These are phyloP conservation scores for Saxidomus purpurata DNA, from an alignment of 1,140 invertebrate genomes.

Conservation along the genomic window DNA sequence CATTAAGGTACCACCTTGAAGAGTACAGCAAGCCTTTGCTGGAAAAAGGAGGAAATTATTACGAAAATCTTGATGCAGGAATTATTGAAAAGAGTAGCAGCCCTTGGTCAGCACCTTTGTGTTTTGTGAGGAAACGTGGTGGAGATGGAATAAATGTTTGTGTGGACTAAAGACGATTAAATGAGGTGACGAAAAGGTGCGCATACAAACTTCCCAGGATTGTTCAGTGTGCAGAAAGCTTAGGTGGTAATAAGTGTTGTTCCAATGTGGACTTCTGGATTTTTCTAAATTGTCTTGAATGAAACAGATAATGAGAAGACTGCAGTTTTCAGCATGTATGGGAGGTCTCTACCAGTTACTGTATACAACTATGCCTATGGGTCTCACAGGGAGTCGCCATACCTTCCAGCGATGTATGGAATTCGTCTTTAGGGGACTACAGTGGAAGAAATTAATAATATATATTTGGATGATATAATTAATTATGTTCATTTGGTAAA, in stretches of 20 bases:
- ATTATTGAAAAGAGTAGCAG: neutral
- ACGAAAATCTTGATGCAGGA: neutral
- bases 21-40: neutral
- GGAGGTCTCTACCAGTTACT: neutral
- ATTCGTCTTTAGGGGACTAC: neutral
- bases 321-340: neutral
- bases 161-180: neutral
- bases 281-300: neutral
- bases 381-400: neutral
- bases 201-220: neutral
- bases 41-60: conserved; percentile 13
- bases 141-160: neutral
- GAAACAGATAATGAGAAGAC: neutral
- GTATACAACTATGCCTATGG: neutral
- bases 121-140: no score
- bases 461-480: neutral
- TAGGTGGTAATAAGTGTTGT: neutral
- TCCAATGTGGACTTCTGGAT: neutral
- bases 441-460: conserved; percentile 11
- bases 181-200: neutral
- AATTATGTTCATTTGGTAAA: neutral
- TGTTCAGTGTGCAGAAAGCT: neutral
- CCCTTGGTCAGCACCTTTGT: conserved; percentile 11
- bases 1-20: neutral
- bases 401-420: neutral